phyloP scores from a whole-genome alignment of 1,140 invertebrate species.

The Lordiphosa stackelbergi region DNA sequence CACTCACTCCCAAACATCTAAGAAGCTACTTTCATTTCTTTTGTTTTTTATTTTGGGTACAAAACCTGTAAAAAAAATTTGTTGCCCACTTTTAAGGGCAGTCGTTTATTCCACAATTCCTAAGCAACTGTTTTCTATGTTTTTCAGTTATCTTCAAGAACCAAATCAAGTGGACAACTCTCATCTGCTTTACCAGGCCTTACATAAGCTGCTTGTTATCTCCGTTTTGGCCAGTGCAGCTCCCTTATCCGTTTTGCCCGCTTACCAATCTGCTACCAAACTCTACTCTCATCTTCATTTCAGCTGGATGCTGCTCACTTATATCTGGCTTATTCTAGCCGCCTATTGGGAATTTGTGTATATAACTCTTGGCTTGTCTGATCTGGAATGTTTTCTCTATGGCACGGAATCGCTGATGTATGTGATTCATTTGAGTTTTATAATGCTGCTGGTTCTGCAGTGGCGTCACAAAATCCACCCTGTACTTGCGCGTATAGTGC shows the following conservation, averaged over 20 bases:
- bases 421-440: slow-evolving; percentile 34
- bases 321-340: slow-evolving; percentile 19
- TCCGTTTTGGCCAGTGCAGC: slow-evolving; percentile 37
- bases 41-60: too few species aligned
- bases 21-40: too few species aligned
- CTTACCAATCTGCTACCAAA: background rate
- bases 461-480: slow-evolving; percentile 23
- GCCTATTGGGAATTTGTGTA: slow-evolving; percentile 37
- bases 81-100: too few species aligned
- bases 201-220: slow-evolving; percentile 28
- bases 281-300: slow-evolving; percentile 24
- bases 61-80: too few species aligned
- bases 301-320: slow-evolving; percentile 29
- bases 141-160: too few species aligned
- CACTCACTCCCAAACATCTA: too few species aligned
- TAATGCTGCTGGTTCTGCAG: slow-evolving; percentile 24
- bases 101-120: too few species aligned
- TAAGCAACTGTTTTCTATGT: too few species aligned
- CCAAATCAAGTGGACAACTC: background rate
- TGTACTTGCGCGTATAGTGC: slow-evolving; percentile 20
- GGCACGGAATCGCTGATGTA: slow-evolving; percentile 32
- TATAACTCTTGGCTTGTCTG: background rate
- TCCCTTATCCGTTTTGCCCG: slow-evolving; percentile 26
- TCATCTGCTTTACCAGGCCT: slow-evolving; percentile 8
- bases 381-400: slow-evolving; percentile 43